These are phyloP conservation scores for Paramuricea clavata DNA, from an alignment of 92 coral and sea anemone species.

Conservation along the genomic window DNA sequence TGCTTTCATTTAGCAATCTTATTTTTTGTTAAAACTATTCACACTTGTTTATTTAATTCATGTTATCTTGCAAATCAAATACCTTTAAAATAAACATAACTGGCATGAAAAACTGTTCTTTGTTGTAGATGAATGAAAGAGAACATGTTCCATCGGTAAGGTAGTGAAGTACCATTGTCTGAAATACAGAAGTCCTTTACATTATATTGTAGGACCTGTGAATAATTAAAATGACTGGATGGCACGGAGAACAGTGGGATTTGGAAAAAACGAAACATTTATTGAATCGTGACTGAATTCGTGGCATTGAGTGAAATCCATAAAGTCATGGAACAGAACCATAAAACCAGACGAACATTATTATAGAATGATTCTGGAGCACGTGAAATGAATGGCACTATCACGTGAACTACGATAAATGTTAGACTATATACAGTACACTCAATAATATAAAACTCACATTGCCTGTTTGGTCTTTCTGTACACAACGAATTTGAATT, in stretches of 20 bases:
- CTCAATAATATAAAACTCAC: slow-evolving; percentile 76
- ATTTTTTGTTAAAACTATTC: too few relatives aligned
- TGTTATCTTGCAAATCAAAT: background rate
- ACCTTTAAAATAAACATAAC: slow-evolving; percentile 92
- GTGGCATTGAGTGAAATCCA: too few relatives aligned
- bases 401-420: background rate
- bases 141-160: slow-evolving; percentile 82
- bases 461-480: slow-evolving; percentile 87
- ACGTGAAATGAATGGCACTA: too few relatives aligned
- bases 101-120: slow-evolving; percentile 88
- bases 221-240: too few relatives aligned
- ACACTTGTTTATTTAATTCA: background rate
- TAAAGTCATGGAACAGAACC: too few relatives aligned
- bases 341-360: too few relatives aligned
- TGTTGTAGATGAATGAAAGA: slow-evolving; percentile 71
- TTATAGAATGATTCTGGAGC: too few relatives aligned
- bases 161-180: slow-evolving; percentile 90
- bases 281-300: too few relatives aligned
- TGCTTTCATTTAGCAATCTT: background rate
- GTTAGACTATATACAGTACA: too few relatives aligned
- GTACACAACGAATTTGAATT: slow-evolving; percentile 91
- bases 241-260: too few relatives aligned
- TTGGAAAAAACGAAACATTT: too few relatives aligned
- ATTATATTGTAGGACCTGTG: too few relatives aligned
- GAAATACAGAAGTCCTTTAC: slow-evolving; percentile 42